A percentile compares a stretch with the other conserved stretches of the same genome.
Evolutionary conservation across 2,797 vertebrate genomes (phyloP).

Genomic region (Anisognathus igniventris): DNA sequence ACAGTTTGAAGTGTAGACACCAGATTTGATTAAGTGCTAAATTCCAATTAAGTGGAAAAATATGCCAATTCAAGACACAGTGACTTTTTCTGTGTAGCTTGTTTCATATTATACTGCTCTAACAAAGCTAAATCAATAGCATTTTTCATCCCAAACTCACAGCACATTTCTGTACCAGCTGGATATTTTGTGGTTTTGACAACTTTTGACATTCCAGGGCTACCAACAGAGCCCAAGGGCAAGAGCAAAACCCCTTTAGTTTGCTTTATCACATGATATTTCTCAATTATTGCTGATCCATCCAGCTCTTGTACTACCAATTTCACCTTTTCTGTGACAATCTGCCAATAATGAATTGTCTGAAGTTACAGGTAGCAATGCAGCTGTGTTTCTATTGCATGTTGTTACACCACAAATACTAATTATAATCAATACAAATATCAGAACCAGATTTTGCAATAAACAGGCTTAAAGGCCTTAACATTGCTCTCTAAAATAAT

Average conservation of each 20-base stretch:
- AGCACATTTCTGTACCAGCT: neutral
- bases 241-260: neutral
- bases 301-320: neutral
- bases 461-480: neutral
- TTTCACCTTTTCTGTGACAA: neutral
- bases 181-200: neutral
- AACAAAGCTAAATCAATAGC: neutral
- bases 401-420: neutral
- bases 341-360: neutral
- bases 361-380: neutral
- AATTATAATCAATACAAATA: neutral
- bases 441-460: neutral
- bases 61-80: neutral
- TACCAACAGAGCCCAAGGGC: neutral
- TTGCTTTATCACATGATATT: neutral
- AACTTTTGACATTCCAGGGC: neutral
- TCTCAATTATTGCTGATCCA: neutral
- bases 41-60: neutral
- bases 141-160: neutral
- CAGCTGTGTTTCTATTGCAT: neutral
- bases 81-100: neutral
- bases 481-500: neutral
- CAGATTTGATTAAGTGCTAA: neutral
- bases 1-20: neutral
- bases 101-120: neutral